Evolutionary conservation across 2,888 invertebrate genomes (phyloP).

Genomic region (Calliopum simillimum): DNA sequence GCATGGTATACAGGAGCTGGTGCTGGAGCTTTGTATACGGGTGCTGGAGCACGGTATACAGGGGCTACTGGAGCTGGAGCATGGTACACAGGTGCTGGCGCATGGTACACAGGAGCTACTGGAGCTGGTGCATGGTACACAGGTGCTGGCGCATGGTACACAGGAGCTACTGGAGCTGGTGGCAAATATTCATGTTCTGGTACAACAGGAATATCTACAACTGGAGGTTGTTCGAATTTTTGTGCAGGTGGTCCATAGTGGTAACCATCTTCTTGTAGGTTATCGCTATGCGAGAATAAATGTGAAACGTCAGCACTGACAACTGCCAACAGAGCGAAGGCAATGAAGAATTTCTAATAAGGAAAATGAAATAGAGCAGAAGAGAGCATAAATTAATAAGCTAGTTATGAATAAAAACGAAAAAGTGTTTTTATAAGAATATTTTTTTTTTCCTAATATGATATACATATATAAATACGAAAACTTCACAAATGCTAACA

Average conservation of each 20-base stretch:
- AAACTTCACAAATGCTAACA: slow-evolving; percentile 10
- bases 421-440: slow-evolving; percentile 3
- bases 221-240: slow-evolving; percentile 42
- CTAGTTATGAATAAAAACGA: not conserved
- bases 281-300: slow-evolving; percentile 59
- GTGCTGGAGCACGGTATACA: slow-evolving; percentile 5
- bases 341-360: slow-evolving; percentile 59
- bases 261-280: slow-evolving; percentile 60
- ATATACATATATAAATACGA: slow-evolving; percentile 10
- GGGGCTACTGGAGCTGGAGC: slow-evolving; percentile 21
- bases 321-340: slow-evolving; percentile 58
- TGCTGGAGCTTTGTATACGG: slow-evolving; percentile 15
- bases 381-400: not conserved
- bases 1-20: slow-evolving; percentile 14
- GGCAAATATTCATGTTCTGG: slow-evolving; percentile 34
- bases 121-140: slow-evolving; percentile 22
- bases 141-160: not conserved
- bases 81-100: slow-evolving; percentile 22
- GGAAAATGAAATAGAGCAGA: not conserved
- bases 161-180: slow-evolving; percentile 29
- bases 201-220: slow-evolving; percentile 55
- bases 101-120: not conserved
- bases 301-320: slow-evolving; percentile 62
- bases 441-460: slow-evolving; percentile 5
- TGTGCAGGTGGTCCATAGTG: slow-evolving; percentile 52